phyloP scores from a whole-genome alignment of 2,888 invertebrate species.

The Drosophila paracracens region DNA sequence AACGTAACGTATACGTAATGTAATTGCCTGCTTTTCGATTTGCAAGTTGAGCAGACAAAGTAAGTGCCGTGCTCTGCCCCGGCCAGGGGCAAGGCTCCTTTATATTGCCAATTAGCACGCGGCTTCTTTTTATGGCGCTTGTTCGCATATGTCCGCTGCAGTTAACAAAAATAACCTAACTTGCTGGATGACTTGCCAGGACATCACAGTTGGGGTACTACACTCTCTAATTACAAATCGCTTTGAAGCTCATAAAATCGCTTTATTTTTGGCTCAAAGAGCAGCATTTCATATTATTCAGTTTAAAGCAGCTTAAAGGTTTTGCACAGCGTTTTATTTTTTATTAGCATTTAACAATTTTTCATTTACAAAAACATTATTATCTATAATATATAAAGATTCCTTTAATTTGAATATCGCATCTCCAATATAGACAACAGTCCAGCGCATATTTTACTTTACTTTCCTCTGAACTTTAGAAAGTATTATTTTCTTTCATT shows the following conservation, averaged over 20 bases:
- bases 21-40: slow-evolving; percentile 66
- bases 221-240: no score
- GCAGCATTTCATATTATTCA: no score
- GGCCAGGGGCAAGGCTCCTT: slow-evolving; percentile 28
- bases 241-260: neutral
- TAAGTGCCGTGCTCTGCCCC: neutral
- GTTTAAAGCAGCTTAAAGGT: no score
- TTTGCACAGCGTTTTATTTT: neutral
- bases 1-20: slow-evolving; percentile 71
- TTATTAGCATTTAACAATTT: neutral
- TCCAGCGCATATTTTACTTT: neutral
- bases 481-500: neutral
- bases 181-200: neutral
- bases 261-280: neutral
- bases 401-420: no score
- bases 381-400: no score
- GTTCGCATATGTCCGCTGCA: slow-evolving; percentile 2
- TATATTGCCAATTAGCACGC: slow-evolving; percentile 71
- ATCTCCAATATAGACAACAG: neutral
- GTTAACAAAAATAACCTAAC: neutral
- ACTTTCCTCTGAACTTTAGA: neutral
- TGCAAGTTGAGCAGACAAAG: slow-evolving; percentile 17
- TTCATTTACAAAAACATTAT: neutral
- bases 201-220: no score
- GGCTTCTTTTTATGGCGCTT: slow-evolving; percentile 30